Percentiles rank a stretch among this genome's conserved stretches.
These are phyloP conservation scores for Falco berigora DNA, from an alignment of 2,797 vertebrate genomes.

Conservation along the genomic window DNA sequence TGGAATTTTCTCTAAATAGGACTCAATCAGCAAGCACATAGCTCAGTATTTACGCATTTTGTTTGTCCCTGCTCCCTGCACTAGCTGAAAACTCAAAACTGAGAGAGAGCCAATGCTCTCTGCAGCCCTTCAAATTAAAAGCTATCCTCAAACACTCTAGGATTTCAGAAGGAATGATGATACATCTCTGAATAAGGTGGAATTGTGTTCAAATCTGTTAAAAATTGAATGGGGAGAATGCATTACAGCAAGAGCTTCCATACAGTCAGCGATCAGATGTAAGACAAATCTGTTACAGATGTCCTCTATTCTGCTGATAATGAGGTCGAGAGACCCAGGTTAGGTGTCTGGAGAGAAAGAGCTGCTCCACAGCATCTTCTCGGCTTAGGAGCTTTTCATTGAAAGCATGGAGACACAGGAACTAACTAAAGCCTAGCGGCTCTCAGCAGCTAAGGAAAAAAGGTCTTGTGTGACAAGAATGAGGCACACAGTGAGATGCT, in stretches of 20 bases:
- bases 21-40: neutral
- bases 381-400: neutral
- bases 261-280: neutral
- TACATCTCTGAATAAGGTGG: neutral
- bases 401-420: fast-evolving
- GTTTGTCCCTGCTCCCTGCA: neutral
- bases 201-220: neutral
- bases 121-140: neutral
- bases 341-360: neutral
- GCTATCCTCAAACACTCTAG: neutral
- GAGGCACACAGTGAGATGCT: neutral
- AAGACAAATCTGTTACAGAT: neutral
- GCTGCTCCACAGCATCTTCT: neutral
- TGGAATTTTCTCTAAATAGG: neutral
- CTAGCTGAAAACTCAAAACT: neutral
- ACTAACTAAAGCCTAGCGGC: neutral
- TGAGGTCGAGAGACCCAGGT: neutral
- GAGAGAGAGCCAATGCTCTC: neutral
- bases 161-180: neutral
- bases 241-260: neutral
- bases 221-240: neutral
- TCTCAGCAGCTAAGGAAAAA: neutral
- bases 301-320: neutral
- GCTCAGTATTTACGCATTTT: neutral
- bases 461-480: neutral